A percentile compares a stretch with the other conserved stretches of the same genome.
Evolutionary conservation across 2,113 vertebrate species (phyloP).

Genomic region (Climacteris rufus): DNA sequence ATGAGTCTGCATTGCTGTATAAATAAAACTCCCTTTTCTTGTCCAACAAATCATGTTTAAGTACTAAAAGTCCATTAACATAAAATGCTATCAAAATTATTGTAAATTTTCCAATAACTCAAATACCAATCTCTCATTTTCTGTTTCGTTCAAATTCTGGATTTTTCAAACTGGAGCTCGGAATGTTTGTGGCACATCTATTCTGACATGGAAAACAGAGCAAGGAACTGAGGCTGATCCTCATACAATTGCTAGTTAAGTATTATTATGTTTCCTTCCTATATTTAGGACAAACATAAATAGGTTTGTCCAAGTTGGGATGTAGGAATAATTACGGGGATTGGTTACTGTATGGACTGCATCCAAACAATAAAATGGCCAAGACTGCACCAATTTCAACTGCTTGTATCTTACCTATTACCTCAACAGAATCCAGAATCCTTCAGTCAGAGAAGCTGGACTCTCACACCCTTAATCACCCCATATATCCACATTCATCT

Average conservation of each 20-base stretch:
- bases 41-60: not conserved
- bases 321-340: accelerated
- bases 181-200: not conserved
- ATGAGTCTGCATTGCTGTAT: not conserved
- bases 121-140: not conserved
- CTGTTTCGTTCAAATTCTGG: not conserved
- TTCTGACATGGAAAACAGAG: not conserved
- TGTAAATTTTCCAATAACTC: not conserved
- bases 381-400: not conserved
- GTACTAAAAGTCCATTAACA: not conserved
- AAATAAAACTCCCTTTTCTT: not conserved
- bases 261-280: not conserved
- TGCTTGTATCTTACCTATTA: not conserved
- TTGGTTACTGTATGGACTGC: not conserved
- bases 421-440: not conserved
- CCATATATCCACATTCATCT: not conserved
- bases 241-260: not conserved
- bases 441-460: not conserved
- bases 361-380: not conserved
- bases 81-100: not conserved
- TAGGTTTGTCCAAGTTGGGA: not conserved
- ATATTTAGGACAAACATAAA: not conserved
- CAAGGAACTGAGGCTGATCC: not conserved
- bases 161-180: not conserved
- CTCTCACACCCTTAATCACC: accelerated